Base-by-base conservation (phyloP, 2,888 invertebrate species). In the Choristoneura rosaceana region DNA sequence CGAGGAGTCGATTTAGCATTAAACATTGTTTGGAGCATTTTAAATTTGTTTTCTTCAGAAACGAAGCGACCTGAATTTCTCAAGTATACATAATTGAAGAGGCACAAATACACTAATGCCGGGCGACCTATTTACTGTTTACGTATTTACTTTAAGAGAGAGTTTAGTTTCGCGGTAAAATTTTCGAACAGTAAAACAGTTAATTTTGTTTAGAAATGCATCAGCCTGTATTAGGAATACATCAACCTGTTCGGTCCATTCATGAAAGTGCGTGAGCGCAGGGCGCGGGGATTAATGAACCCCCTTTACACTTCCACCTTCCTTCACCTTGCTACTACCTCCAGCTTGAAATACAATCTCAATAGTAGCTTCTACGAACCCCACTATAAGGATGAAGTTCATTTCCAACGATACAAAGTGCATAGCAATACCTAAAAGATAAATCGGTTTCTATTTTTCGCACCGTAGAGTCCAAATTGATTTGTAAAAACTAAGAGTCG, bases 191-290 rank as follows among this genome's bases (percentile, higher is more conserved):
- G 25, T 25, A 38, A 50, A 67, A 47, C n/a, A 2, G 25, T 17
- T 14, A 34, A 60, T 52, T 17, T 71, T 34, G 10, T 50, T 34
- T 41, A 64, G 5, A 80, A 79, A 74, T 76, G 65, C 33, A 84
- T 74, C 92, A 91, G 33, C 88, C 92, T 92, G 87, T 94, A 87
- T 79, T 78, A 76, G 76, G 83, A 86, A 92, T 89, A 90, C 90
- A 93, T 93, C 93, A 94, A 94, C 93, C 93, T 94, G 93, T 93
- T 93, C 89, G 90, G 89, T 87, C 91, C 93, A 94, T 94, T 94
- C 93, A 94, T 94, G 92, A 94, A 93, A 94, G 93, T 94, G 93
- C 93, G 93, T 92, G 93, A 86, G 92, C 93, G 93, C 93, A 93
- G 92, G 92, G 93, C 91, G 93, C 91, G 93, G 93, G 93, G 93